phyloP scores from a whole-genome alignment of 1,140 invertebrate genomes.

The Bombus waltoni region DNA sequence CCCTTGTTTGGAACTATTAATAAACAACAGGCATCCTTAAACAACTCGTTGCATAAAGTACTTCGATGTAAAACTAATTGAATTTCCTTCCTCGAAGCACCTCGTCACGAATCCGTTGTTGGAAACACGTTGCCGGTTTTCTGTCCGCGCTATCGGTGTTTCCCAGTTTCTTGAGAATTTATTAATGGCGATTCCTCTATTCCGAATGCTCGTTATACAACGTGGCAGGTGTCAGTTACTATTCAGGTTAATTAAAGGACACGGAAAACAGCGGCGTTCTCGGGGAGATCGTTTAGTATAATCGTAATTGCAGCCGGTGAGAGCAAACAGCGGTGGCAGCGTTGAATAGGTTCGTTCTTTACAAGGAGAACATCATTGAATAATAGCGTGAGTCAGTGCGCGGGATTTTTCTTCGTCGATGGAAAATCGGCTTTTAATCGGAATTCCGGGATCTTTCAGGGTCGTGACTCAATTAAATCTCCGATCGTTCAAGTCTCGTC shows the following conservation, averaged over 20 bases:
- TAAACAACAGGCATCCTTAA: slow-evolving; percentile 22
- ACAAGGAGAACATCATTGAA: slow-evolving; percentile 18
- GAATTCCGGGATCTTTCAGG: slow-evolving; percentile 36
- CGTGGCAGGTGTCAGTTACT: neutral
- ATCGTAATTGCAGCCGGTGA: neutral
- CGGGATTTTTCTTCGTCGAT: slow-evolving; percentile 18
- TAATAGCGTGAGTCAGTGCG: slow-evolving; percentile 30
- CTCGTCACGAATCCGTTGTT: too few species aligned
- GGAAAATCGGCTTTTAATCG: slow-evolving; percentile 33
- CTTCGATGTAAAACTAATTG: neutral
- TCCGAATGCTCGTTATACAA: neutral
- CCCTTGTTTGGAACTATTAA: slow-evolving; percentile 55
- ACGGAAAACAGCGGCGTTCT: neutral
- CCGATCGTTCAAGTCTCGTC: slow-evolving; percentile 27
- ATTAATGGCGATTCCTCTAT: neutral
- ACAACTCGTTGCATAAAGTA: neutral
- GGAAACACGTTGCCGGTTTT: neutral
- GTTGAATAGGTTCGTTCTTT: slow-evolving; percentile 2
- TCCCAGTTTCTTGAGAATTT: neutral
- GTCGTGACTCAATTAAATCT: neutral
- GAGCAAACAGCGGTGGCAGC: neutral
- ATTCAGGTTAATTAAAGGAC: neutral
- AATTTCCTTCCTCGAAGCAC: neutral
- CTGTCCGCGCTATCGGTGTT: neutral
- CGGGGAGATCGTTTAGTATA: neutral